Evolutionary conservation across 2,113 vertebrate genomes (phyloP), one percentile per base, ranked within the genome.

Genomic region (Oryzias woworae): DNA sequence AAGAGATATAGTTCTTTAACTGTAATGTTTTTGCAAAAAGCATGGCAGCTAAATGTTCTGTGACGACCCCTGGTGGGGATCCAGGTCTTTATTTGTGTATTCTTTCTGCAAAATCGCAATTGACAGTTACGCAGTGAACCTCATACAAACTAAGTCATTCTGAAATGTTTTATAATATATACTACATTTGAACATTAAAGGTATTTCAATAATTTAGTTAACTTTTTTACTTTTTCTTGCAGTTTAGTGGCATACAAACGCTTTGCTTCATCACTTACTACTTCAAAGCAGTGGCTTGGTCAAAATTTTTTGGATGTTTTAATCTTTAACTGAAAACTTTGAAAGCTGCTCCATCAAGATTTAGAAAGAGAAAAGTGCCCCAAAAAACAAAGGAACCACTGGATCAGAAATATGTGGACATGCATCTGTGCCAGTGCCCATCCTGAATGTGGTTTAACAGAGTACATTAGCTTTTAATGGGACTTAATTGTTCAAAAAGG

Each of bases 381-480:
- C 8, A 36, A 18, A 43, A 43, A 47, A 26, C 69, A 64, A 74
- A 49, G 53, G 66, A 56, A 64, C 71, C 64, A 52, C 71, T 66
- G 55, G 83, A 84, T 56, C 77, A 63, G 36, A 36, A 69, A 72
- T 74, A 61, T 62, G 63, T n/a, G 20, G 66, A 45, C 59, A 68
- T 51, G 57, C 62, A 68, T 65, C 69, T 16, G 62, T 55, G 69
- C 55, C 64, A 66, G 66, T 76, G 76, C 69, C 79, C 81, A 81
- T 65, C 74, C 77, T 88, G 89, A 90, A 88, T 86, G 80, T 66
- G 79, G 60, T 83, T 85, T 86, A 91, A 91, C 87, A 68, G 84
- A 85, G 85, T 81, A 84, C 71, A 92, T 92, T 90, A 85, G 83
- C 81, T 88, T 90, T 88, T 89, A 93, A 91, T 91, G 88, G 90